These are phyloP conservation scores for Paralichthys olivaceus DNA, from an alignment of 2,113 vertebrate species.

Conservation along the genomic window DNA sequence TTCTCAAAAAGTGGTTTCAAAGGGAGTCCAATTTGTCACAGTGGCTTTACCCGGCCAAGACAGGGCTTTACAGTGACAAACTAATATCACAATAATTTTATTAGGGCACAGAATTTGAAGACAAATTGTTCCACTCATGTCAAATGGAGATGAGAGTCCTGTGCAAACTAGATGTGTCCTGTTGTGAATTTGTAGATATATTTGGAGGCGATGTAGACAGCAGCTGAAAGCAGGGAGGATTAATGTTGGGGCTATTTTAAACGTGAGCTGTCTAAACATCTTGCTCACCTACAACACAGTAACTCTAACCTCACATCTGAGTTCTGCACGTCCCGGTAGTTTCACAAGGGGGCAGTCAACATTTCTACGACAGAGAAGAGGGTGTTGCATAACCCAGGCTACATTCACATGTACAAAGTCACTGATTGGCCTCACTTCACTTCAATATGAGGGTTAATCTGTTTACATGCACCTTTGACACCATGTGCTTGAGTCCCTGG, in stretches of 20 bases:
- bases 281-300: neutral
- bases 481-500: slow-evolving; percentile 9
- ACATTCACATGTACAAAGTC: slow-evolving; percentile 20
- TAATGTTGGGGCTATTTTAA: slow-evolving; percentile 3
- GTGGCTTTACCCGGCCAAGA: neutral
- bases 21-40: slow-evolving; percentile 1
- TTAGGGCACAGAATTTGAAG: neutral
- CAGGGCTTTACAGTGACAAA: neutral
- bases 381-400: slow-evolving; percentile 23
- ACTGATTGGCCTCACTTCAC: neutral
- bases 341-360: slow-evolving; percentile 48
- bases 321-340: neutral
- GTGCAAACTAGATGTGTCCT: slow-evolving; percentile 1
- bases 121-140: neutral
- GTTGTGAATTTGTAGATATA: neutral
- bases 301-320: neutral
- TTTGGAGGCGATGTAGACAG: neutral
- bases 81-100: neutral
- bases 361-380: slow-evolving; percentile 21
- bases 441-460: slow-evolving; percentile 37
- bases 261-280: neutral
- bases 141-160: neutral
- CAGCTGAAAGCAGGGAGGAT: neutral
- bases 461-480: slow-evolving; percentile 42
- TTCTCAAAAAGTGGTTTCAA: slow-evolving; percentile 16